phyloP scores from a whole-genome alignment of 2,797 vertebrate species.

The Coranthus polyacanthus region DNA sequence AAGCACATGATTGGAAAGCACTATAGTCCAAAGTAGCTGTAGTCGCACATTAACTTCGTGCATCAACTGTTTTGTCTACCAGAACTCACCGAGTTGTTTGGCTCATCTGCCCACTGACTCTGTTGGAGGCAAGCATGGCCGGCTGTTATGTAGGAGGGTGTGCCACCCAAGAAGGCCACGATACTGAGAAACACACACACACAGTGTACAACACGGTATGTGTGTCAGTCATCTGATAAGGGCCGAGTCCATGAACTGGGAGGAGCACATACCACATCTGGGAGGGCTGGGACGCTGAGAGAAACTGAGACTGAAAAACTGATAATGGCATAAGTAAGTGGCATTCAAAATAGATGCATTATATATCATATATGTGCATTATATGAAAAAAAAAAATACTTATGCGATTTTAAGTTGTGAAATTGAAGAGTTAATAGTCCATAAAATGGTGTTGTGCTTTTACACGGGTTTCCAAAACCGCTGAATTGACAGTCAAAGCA shows the following conservation, averaged over 20 bases:
- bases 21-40: constrained; percentile 31
- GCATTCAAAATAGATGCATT: too few relatives aligned
- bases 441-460: not conserved
- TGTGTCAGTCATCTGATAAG: constrained; percentile 32
- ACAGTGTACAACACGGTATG: constrained; percentile 1
- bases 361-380: not conserved
- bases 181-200: constrained; percentile 18
- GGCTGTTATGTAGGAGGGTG: constrained; percentile 61
- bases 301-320: constrained; percentile 4
- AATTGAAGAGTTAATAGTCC: not conserved
- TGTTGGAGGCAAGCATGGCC: constrained; percentile 47
- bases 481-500: not conserved
- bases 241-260: not conserved
- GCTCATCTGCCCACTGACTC: constrained; percentile 53
- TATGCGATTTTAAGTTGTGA: not conserved
- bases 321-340: not conserved
- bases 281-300: not conserved
- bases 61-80: constrained; percentile 47
- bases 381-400: not conserved
- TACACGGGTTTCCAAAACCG: not conserved
- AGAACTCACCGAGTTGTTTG: constrained; percentile 45
- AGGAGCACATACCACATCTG: constrained; percentile 5
- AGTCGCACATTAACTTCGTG: constrained; percentile 31
- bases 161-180: constrained; percentile 59
- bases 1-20: constrained; percentile 32